phyloP scores from a whole-genome alignment of 2,113 vertebrate species.

The Sebastes schlegelii region DNA sequence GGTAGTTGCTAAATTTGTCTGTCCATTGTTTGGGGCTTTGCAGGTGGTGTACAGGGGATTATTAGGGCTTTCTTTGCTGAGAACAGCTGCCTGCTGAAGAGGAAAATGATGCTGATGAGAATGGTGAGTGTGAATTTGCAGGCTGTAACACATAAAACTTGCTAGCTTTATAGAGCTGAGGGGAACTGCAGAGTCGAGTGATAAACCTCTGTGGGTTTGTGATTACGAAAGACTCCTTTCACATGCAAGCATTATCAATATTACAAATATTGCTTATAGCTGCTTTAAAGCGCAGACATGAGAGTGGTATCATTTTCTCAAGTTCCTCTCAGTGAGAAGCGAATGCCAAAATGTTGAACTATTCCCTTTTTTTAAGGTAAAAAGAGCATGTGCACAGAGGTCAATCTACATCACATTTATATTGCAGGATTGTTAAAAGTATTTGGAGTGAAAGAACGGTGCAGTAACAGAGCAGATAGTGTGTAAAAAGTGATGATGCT shows the following conservation, averaged over 20 bases:
- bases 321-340: background rate
- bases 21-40: too few relatives aligned
- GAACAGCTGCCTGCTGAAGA: too few relatives aligned
- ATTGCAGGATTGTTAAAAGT: background rate
- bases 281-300: background rate
- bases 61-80: too few relatives aligned
- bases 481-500: constrained; percentile 38
- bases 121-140: too few relatives aligned
- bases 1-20: too few relatives aligned
- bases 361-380: background rate
- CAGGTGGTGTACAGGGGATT: too few relatives aligned
- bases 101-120: too few relatives aligned
- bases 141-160: too few relatives aligned
- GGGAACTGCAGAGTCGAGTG: too few relatives aligned
- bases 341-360: background rate
- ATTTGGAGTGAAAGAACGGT: background rate
- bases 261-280: background rate
- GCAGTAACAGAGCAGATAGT: constrained; percentile 22
- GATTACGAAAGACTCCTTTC: background rate
- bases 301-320: background rate
- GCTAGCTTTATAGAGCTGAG: too few relatives aligned
- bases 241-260: background rate
- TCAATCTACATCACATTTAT: background rate
- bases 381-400: background rate
- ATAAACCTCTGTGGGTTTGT: background rate